Base-by-base conservation (phyloP, 2,888 invertebrate species). In the Caenorhabditis becei region DNA sequence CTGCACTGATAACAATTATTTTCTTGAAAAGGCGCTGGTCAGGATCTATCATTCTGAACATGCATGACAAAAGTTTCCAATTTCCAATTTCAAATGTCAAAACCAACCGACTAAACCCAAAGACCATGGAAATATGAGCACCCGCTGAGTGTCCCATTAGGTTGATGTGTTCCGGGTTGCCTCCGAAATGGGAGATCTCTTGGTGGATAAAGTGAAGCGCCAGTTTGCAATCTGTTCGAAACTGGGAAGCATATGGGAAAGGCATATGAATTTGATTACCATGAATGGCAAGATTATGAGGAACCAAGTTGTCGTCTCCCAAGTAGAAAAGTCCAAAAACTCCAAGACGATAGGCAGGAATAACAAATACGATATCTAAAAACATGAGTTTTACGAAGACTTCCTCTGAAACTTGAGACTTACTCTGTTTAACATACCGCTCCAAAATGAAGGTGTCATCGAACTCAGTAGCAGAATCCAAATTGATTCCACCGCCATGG, bases 281-380 rank as follows among this genome's bases (percentile, higher is more conserved):
- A 49, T 87, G 79, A 53, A 86, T 37, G 8, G 79, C 86, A 4
- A 88, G 54, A 78, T 89, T 89, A 47, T 77, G 56, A 11, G 79
- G 84, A 24, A 85, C 78, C 14, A 78, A 41, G 18, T 79, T 62
- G 54, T 86, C 87, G 35, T 82, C 54, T 23, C 83, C 85, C 56
- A 88, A 69, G 49, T 78, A 72, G 5, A 87, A 63, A 7, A 88
- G 79, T 0, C 87, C 87, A 41, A 87, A 83, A 3, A 87, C 35
- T 11, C 87, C 88, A 3, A 88, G 53, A n/a, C 88, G 82, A 44
- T 84, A 87, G 14, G 85, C 87, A 14, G 85, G 75, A 18, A 87
- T 82, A 2, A 88, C 77, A 28, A 87, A 84, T 1, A 88, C 65
- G 18, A 88, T 63, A 35, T 63, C 71, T 63, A 56, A 58, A 20